Evolutionary conservation across 2,797 vertebrate species (phyloP).

Genomic region (Amniataba percoides): DNA sequence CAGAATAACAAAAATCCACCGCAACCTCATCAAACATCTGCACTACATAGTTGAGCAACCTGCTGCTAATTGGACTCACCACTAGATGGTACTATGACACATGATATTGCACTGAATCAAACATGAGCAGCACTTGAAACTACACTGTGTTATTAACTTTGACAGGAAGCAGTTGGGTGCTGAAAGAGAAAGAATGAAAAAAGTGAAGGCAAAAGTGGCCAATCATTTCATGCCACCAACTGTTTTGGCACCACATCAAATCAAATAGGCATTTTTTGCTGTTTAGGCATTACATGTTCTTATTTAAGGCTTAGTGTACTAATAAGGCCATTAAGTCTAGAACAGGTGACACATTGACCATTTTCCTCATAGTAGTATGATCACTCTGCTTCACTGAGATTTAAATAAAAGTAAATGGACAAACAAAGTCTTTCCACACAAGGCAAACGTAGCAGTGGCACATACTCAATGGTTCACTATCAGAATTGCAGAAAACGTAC

Average conservation of each 20-base stretch:
- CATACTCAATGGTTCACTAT: neutral
- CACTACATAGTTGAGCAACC: neutral
- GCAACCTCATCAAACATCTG: neutral
- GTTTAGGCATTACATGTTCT: neutral
- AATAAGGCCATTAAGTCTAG: neutral
- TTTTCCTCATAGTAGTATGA: neutral
- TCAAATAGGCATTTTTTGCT: neutral
- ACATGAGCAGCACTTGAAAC: neutral
- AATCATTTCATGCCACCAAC: constrained; percentile 1
- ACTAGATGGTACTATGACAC: constrained; percentile 73
- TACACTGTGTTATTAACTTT: constrained; percentile 37
- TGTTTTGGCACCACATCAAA: constrained; percentile 2
- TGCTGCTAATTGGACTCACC: constrained; percentile 26
- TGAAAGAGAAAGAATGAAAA: constrained; percentile 39
- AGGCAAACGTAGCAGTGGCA: neutral
- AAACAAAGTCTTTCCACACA: neutral
- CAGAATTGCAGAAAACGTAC: neutral
- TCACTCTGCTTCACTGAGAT: neutral
- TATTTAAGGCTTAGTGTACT: neutral
- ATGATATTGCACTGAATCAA: neutral
- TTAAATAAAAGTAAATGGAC: neutral
- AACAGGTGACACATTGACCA: neutral
- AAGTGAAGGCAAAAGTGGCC: neutral
- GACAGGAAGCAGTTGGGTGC: constrained; percentile 43
- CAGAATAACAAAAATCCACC: neutral